Evolutionary conservation across 2,888 invertebrate species (phyloP).

Genomic region (Drosophila ezoana): DNA sequence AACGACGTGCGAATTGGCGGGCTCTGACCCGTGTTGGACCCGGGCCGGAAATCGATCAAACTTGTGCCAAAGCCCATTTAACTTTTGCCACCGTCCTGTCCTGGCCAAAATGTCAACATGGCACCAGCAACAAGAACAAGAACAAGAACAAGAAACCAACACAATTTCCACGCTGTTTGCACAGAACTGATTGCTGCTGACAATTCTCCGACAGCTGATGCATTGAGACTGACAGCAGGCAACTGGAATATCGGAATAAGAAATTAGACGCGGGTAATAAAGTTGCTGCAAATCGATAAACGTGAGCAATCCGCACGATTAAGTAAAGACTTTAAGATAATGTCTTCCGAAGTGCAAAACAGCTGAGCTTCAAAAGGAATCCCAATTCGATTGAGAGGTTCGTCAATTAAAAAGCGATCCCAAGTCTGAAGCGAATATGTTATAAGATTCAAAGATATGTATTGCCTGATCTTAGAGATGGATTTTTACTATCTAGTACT

Average conservation of each 20-base stretch:
- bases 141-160: conserved; percentile 29
- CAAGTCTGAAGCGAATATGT: too few species aligned
- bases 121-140: conserved; percentile 16
- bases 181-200: conserved; percentile 41
- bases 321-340: not conserved
- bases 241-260: conserved; percentile 2
- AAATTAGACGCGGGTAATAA: conserved; percentile 25
- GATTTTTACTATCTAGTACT: too few species aligned
- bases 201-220: conserved; percentile 43
- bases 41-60: conserved; percentile 68
- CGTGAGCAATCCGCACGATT: not conserved
- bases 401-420: too few species aligned
- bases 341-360: too few species aligned
- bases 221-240: conserved; percentile 20
- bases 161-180: conserved; percentile 66
- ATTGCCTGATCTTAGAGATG: too few species aligned
- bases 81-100: conserved; percentile 44
- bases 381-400: too few species aligned
- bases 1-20: conserved; percentile 4
- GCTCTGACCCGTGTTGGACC: conserved; percentile 2
- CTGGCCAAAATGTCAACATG: conserved; percentile 61
- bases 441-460: too few species aligned
- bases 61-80: conserved; percentile 70
- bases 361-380: too few species aligned
- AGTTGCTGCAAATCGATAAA: conserved; percentile 36